Percentiles rank a stretch among this genome's conserved stretches.
phyloP scores from a whole-genome alignment of 2,888 invertebrate genomes.

The Melinopterus prodromus region DNA sequence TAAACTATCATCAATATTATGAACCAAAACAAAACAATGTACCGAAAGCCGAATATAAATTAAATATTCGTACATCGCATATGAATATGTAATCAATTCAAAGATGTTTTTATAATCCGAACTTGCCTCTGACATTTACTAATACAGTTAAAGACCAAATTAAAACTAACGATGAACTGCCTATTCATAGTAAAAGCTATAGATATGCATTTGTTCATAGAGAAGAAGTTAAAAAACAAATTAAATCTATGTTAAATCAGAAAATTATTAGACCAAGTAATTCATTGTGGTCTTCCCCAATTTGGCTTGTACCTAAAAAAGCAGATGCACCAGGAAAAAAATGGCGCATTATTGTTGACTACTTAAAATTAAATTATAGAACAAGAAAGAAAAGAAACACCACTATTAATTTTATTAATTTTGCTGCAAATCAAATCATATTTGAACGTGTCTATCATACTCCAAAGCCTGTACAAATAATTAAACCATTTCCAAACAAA shows the following conservation, averaged over 20 bases:
- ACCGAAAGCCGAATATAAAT: too few species aligned
- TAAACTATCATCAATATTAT: background rate
- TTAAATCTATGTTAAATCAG: slow-evolving; percentile 41
- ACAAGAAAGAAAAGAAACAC: too few species aligned
- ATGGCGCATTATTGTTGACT: slow-evolving; percentile 38
- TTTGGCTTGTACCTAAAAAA: slow-evolving; percentile 48
- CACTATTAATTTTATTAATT: too few species aligned
- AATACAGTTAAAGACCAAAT: slow-evolving; percentile 48
- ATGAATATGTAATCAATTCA: slow-evolving; percentile 36
- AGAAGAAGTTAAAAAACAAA: slow-evolving; percentile 47
- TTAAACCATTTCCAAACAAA: too few species aligned
- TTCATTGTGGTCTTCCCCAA: slow-evolving; percentile 44
- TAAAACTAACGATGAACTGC: slow-evolving; percentile 45
- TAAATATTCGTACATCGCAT: too few species aligned
- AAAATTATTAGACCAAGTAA: slow-evolving; percentile 44
- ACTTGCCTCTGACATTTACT: too few species aligned
- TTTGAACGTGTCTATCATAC: too few species aligned
- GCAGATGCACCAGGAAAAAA: slow-evolving; percentile 42
- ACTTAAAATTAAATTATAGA: slow-evolving; percentile 33
- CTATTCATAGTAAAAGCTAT: too few species aligned
- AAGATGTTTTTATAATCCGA: slow-evolving; percentile 45
- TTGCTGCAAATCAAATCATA: too few species aligned
- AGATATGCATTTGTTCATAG: slow-evolving; percentile 48
- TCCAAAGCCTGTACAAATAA: too few species aligned
- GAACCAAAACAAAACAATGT: background rate